Conservation (phyloP, 2,113 vertebrate genomes). For the Labeo catla region DNA sequence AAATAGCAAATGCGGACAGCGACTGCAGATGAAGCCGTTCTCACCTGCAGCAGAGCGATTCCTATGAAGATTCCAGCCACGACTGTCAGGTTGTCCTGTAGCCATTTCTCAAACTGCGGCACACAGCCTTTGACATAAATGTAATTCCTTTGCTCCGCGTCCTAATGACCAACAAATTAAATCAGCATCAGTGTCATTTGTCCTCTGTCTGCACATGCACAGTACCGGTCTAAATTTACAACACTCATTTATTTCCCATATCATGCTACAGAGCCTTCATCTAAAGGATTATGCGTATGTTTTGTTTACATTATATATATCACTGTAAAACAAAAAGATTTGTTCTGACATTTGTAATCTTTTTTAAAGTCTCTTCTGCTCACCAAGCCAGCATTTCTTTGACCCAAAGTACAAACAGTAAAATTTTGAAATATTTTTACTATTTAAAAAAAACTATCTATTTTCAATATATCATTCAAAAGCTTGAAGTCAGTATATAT, state of each 20-base stretch:
- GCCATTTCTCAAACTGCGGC: constrained; percentile 98
- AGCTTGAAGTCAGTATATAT: too few relatives aligned
- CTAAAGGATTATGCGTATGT: not conserved
- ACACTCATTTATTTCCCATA: not conserved
- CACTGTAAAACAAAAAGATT: too few relatives aligned
- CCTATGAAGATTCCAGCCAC: constrained; percentile 98
- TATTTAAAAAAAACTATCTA: too few relatives aligned
- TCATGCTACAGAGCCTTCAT: not conserved
- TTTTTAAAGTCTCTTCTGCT: too few relatives aligned
- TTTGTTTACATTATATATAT: not conserved
- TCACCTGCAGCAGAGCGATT: constrained; percentile 91
- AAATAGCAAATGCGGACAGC: not conserved
- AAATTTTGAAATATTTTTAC: too few relatives aligned
- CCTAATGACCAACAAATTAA: constrained; percentile 70
- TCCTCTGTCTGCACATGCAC: not conserved
- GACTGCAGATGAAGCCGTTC: not conserved
- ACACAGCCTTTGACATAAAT: constrained; percentile 98
- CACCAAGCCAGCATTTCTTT: too few relatives aligned
- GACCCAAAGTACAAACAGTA: too few relatives aligned
- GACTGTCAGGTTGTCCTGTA: constrained; percentile 95
- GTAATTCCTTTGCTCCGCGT: constrained; percentile 90
- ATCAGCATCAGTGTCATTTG: not conserved
- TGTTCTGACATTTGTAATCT: too few relatives aligned
- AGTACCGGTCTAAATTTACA: not conserved
- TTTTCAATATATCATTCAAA: too few relatives aligned